phyloP scores from a whole-genome alignment of 1,140 invertebrate species.

The Musca vetustissima region DNA sequence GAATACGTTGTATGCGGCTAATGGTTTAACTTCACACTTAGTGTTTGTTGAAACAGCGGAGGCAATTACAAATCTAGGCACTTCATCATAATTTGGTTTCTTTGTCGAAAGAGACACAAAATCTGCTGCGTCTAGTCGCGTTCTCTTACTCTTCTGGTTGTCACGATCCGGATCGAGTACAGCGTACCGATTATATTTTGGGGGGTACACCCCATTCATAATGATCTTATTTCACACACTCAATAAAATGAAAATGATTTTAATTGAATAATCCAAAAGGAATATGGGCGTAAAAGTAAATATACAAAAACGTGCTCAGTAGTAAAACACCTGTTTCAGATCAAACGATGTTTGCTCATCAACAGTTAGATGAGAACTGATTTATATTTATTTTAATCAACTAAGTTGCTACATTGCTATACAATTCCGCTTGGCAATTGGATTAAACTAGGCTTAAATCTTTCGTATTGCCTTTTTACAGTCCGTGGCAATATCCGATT shows the following conservation, averaged over 20 bases:
- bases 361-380: neutral
- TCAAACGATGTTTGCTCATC: neutral
- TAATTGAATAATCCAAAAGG: no score
- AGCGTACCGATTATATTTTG: no score
- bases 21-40: neutral
- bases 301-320: no score
- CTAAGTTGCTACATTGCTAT: no score
- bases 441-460: no score
- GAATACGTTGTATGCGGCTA: constrained; percentile 14
- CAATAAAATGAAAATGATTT: no score
- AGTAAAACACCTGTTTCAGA: neutral
- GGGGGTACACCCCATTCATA: no score
- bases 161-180: neutral
- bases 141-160: neutral
- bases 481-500: no score
- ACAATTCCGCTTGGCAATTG: no score
- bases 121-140: neutral
- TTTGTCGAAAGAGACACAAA: neutral
- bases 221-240: neutral
- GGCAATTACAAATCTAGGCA: neutral
- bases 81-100: neutral
- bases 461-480: no score
- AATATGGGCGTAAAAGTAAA: no score
- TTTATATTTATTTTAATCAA: no score
- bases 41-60: neutral